Percentiles rank a stretch among this genome's conserved stretches.
phyloP scores from a whole-genome alignment of 2,797 vertebrate species.

The Enteromius mattozi region DNA sequence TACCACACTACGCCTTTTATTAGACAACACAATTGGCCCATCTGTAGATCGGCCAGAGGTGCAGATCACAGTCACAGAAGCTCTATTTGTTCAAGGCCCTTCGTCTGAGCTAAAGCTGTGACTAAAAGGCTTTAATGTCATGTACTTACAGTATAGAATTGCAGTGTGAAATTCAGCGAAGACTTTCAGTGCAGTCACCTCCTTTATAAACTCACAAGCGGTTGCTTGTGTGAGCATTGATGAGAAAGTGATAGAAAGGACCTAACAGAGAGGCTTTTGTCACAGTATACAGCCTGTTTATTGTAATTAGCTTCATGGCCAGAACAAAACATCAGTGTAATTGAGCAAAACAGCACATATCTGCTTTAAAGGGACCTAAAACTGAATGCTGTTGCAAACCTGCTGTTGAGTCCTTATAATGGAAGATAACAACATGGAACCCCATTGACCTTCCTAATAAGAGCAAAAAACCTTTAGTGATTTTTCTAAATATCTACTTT shows the following conservation, averaged over 20 bases:
- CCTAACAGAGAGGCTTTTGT: slow-evolving; percentile 28
- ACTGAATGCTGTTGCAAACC: not conserved
- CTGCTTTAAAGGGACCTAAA: slow-evolving; percentile 13
- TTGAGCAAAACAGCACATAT: slow-evolving; percentile 39
- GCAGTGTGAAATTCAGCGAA: slow-evolving; percentile 42
- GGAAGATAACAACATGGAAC: not conserved
- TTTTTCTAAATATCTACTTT: not conserved
- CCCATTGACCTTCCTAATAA: not conserved
- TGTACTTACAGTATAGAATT: slow-evolving; percentile 55
- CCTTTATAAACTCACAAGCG: slow-evolving; percentile 44
- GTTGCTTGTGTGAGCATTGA: not conserved
- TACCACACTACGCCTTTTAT: slow-evolving; percentile 56
- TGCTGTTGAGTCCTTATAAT: not conserved
- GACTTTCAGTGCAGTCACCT: slow-evolving; percentile 35
- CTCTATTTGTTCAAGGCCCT: slow-evolving; percentile 46
- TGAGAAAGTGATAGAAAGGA: slow-evolving; percentile 42
- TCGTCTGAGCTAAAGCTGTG: slow-evolving; percentile 46
- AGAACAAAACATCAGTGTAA: slow-evolving; percentile 42
- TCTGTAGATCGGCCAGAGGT: slow-evolving; percentile 58
- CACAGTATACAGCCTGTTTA: slow-evolving; percentile 35
- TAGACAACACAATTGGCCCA: slow-evolving; percentile 53
- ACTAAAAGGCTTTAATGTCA: slow-evolving; percentile 51
- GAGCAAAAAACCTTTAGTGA: not conserved
- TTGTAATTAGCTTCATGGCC: slow-evolving; percentile 13
- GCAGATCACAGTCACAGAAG: slow-evolving; percentile 48